phyloP scores from a whole-genome alignment of 2,797 vertebrate genomes.

The Hemitrygon akajei region DNA sequence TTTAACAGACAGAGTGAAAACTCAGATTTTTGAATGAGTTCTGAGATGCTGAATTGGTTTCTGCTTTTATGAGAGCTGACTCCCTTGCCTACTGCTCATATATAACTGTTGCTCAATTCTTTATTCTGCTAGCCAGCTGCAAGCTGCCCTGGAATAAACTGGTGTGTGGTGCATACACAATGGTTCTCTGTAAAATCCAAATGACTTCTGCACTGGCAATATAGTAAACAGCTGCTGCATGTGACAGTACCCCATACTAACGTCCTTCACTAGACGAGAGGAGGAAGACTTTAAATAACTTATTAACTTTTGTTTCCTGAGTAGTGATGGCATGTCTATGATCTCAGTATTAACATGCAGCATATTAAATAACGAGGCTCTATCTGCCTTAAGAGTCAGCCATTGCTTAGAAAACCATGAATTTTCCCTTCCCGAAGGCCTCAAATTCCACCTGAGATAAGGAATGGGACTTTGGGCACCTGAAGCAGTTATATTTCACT shows the following conservation, averaged over 20 bases:
- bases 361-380: background rate
- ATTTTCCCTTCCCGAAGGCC: too few relatives aligned
- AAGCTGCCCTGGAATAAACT: constrained; percentile 35
- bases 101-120: constrained; percentile 25
- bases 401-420: background rate
- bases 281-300: constrained; percentile 29
- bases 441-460: too few relatives aligned
- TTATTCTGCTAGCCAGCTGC: constrained; percentile 33
- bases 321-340: constrained; percentile 27
- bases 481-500: background rate
- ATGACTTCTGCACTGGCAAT: constrained; percentile 25
- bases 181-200: constrained; percentile 36
- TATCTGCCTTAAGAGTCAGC: constrained; percentile 23
- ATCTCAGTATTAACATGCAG: constrained; percentile 36
- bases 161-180: constrained; percentile 26
- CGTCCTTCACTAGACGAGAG: constrained; percentile 27
- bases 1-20: background rate
- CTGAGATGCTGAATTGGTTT: background rate
- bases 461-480: background rate
- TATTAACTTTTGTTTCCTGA: constrained; percentile 37
- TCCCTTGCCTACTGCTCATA: background rate
- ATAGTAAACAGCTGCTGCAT: constrained; percentile 34
- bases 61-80: background rate
- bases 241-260: constrained; percentile 29
- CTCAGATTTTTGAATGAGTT: background rate